Percentiles rank a stretch among this genome's conserved stretches.
These are phyloP conservation scores for Pogonocichla stellata DNA, from an alignment of 2,113 vertebrate genomes.

Conservation along the genomic window DNA sequence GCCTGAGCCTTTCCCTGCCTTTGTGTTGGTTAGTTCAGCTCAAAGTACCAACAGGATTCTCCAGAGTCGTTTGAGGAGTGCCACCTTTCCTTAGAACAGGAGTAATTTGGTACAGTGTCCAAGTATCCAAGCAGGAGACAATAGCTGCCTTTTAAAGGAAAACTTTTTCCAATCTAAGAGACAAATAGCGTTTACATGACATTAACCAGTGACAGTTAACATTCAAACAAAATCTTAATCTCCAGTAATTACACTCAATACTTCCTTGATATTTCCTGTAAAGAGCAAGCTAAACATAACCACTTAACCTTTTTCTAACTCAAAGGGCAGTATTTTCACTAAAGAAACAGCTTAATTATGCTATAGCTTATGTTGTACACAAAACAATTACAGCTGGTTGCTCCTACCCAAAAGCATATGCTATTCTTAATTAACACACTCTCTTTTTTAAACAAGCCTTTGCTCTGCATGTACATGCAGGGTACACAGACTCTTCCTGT, in stretches of 20 bases:
- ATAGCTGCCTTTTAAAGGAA: neutral
- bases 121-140: neutral
- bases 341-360: neutral
- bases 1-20: neutral
- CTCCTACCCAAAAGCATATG: neutral
- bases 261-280: neutral
- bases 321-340: neutral
- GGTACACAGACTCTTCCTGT: neutral
- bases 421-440: neutral
- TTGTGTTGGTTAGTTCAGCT: neutral
- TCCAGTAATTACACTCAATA: conserved; percentile 2
- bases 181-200: neutral
- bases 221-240: neutral
- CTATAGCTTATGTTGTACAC: neutral
- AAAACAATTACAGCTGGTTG: neutral
- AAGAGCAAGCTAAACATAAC: neutral
- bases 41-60: neutral
- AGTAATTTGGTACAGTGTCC: neutral
- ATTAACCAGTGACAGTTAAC: neutral
- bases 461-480: neutral
- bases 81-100: neutral
- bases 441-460: neutral
- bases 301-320: neutral
- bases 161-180: neutral
- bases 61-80: neutral